These are phyloP conservation scores for Apantesis nais DNA, from an alignment of 2,888 invertebrate genomes.

Conservation along the genomic window DNA sequence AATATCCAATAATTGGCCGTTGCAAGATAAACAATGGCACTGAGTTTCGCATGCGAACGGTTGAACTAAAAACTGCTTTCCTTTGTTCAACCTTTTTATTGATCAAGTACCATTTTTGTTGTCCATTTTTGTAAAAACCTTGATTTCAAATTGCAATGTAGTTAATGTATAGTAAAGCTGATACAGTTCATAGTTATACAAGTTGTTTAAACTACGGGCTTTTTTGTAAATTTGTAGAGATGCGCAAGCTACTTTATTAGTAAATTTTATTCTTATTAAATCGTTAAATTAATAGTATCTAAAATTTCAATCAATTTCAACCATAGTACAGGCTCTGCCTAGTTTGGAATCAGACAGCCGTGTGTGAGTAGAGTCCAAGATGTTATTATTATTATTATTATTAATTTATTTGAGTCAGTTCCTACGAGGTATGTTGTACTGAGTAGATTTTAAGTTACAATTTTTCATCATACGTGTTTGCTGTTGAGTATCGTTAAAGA, in stretches of 20 bases:
- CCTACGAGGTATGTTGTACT: neutral
- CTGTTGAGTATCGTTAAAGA: no score
- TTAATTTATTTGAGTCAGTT: no score
- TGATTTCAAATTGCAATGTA: constrained; percentile 7
- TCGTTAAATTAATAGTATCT: no score
- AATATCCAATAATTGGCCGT: constrained; percentile 32
- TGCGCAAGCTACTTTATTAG: neutral
- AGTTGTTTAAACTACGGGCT: neutral
- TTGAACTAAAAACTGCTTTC: constrained; percentile 24
- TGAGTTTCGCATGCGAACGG: constrained; percentile 25
- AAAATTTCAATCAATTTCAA: no score
- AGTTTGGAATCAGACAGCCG: no score
- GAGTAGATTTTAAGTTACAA: neutral
- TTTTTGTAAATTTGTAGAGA: neutral
- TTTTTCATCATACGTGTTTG: neutral
- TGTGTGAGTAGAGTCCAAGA: no score
- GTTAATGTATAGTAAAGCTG: neutral
- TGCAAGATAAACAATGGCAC: constrained; percentile 34
- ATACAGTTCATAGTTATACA: neutral
- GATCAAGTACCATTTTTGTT: constrained; percentile 23
- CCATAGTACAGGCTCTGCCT: no score
- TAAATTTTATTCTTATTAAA: no score
- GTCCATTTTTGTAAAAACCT: constrained; percentile 23
- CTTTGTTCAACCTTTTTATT: constrained; percentile 33
- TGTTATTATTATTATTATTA: no score